Evolutionary conservation across 2,888 invertebrate genomes (phyloP).

Genomic region (Leucozona laternaria): DNA sequence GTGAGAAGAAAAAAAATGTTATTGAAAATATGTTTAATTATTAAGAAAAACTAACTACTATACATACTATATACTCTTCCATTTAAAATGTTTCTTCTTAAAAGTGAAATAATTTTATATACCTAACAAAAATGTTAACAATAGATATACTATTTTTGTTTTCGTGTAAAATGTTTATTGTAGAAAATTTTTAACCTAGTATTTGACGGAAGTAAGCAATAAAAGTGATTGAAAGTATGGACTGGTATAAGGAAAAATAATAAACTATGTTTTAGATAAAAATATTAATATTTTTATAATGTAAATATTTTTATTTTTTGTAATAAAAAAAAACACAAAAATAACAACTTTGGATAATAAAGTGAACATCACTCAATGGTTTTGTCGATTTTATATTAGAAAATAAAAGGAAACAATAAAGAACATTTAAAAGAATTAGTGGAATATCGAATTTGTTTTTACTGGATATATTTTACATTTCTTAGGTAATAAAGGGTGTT

Average conservation of each 20-base stretch:
- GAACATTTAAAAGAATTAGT: neutral
- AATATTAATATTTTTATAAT: slow-evolving; percentile 58
- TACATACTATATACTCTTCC: too few species aligned
- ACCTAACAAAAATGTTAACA: neutral
- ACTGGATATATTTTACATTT: too few species aligned
- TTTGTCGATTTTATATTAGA: slow-evolving; percentile 34
- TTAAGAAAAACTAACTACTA: too few species aligned
- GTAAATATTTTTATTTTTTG: slow-evolving; percentile 37
- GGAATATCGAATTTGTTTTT: neutral
- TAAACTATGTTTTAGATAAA: slow-evolving; percentile 14
- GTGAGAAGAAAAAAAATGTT: too few species aligned
- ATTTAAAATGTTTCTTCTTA: too few species aligned
- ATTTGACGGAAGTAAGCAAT: neutral
- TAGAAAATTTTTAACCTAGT: neutral
- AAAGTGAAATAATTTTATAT: neutral
- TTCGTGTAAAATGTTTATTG: neutral
- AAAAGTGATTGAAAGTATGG: neutral
- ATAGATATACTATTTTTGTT: neutral
- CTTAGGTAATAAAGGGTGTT: too few species aligned
- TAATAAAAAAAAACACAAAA: neutral
- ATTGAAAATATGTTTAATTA: too few species aligned
- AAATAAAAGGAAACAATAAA: slow-evolving; percentile 10
- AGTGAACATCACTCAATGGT: slow-evolving; percentile 19
- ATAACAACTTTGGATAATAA: neutral
- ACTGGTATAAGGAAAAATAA: neutral